A percentile compares a stretch with the other conserved stretches of the same genome.
Conservation (phyloP, 2,797 vertebrate species). For the Pangasius djambal region DNA sequence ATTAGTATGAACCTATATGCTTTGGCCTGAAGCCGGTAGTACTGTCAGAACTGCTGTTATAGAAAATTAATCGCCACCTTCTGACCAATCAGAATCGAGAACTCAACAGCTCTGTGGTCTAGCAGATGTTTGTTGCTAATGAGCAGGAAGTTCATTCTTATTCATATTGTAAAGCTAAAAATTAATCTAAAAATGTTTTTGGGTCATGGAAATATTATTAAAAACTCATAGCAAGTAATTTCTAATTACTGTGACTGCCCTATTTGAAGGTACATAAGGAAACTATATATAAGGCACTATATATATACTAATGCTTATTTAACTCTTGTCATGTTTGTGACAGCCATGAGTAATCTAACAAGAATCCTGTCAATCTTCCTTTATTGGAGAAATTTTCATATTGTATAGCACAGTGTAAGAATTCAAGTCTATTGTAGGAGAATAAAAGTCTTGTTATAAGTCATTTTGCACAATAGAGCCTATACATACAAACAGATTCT, state of each 20-base stretch:
- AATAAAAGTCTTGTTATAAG: neutral
- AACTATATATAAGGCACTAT: neutral
- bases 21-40: neutral
- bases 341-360: slow-evolving; percentile 15
- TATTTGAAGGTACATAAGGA: neutral
- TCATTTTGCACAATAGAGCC: neutral
- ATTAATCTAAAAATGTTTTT: neutral
- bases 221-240: neutral
- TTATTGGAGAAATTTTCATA: slow-evolving; percentile 25
- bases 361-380: neutral
- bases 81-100: neutral
- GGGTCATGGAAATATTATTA: neutral
- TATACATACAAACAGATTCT: neutral
- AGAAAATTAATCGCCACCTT: neutral
- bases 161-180: neutral
- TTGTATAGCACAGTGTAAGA: neutral
- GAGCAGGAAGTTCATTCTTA: neutral
- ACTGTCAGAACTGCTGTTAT: neutral
- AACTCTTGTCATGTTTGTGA: neutral
- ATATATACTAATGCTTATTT: slow-evolving; percentile 10
- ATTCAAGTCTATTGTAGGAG: neutral
- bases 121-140: neutral
- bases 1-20: neutral
- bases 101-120: neutral
- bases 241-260: slow-evolving; percentile 3